Percentiles rank a stretch among this genome's conserved stretches.
phyloP scores from a whole-genome alignment of 1,140 invertebrate genomes.

The Pygmarrhopalites habei region DNA sequence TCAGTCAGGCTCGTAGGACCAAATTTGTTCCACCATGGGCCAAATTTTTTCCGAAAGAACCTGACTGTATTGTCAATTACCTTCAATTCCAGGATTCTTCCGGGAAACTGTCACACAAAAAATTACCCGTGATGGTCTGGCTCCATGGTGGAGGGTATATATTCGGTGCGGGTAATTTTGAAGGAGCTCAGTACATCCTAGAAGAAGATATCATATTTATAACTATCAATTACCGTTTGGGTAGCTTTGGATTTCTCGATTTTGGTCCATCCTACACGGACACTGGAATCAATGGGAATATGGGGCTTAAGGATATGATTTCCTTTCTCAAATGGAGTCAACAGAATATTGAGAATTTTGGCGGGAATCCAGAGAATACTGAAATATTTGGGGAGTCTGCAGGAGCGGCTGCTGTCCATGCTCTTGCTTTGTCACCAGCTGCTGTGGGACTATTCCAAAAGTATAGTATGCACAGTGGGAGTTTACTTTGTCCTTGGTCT shows the following conservation, averaged over 20 bases:
- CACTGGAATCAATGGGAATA: slow-evolving; percentile 28
- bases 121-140: slow-evolving; percentile 48
- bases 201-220: slow-evolving; percentile 35
- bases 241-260: slow-evolving; percentile 21
- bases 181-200: slow-evolving; percentile 31
- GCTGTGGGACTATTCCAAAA: slow-evolving; percentile 4
- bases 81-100: neutral
- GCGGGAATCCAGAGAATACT: slow-evolving; percentile 37
- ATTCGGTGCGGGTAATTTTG: slow-evolving; percentile 26
- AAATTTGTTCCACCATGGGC: neutral
- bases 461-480: too few species aligned
- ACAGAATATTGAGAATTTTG: slow-evolving; percentile 18
- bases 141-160: slow-evolving; percentile 47
- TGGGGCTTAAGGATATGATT: slow-evolving; percentile 25
- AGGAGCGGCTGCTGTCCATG: slow-evolving; percentile 41
- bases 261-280: too few species aligned
- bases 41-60: neutral
- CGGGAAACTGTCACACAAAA: too few species aligned
- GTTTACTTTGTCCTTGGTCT: too few species aligned
- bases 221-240: slow-evolving; percentile 35
- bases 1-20: neutral
- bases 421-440: neutral
- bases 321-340: slow-evolving; percentile 28
- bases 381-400: slow-evolving; percentile 47
- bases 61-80: neutral